These are phyloP conservation scores for Orestias chungarensis DNA, from an alignment of 2,797 vertebrate species.

Conservation along the genomic window DNA sequence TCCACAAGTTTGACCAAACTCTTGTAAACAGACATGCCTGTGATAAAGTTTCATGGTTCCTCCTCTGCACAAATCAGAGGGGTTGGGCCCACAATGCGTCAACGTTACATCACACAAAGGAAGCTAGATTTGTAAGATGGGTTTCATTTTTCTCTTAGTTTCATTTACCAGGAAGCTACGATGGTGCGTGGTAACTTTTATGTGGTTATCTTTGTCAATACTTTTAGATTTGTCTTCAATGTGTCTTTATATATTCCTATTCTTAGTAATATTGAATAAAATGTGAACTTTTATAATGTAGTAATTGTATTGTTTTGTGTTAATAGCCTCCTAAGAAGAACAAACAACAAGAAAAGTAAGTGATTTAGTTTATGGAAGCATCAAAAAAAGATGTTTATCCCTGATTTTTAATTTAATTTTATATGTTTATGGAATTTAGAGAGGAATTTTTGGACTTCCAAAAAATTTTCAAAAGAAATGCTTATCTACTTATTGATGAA, in stretches of 20 bases:
- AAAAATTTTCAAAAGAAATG: rapidly evolving
- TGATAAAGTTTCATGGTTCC: neutral
- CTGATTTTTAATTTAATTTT: neutral
- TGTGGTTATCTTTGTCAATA: neutral
- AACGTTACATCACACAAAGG: neutral
- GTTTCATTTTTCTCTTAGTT: neutral
- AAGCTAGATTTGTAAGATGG: neutral
- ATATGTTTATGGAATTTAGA: slow-evolving; percentile 4
- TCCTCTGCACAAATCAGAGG: neutral
- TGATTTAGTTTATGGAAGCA: neutral
- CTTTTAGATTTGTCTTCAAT: neutral
- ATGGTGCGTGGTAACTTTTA: slow-evolving; percentile 32
- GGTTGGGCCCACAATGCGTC: neutral
- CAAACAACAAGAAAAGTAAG: neutral
- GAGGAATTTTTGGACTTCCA: rapidly evolving
- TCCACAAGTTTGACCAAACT: neutral
- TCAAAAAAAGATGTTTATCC: neutral
- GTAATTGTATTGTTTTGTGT: neutral
- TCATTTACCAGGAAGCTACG: neutral
- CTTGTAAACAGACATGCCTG: neutral
- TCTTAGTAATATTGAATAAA: neutral
- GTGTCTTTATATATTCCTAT: neutral
- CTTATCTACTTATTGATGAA: rapidly evolving
- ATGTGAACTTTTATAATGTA: neutral
- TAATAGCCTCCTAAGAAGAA: rapidly evolving